Percentiles rank a stretch among this genome's conserved stretches.
These are phyloP conservation scores for Hymenopus coronatus DNA, from an alignment of 2,888 invertebrate species.

Conservation along the genomic window DNA sequence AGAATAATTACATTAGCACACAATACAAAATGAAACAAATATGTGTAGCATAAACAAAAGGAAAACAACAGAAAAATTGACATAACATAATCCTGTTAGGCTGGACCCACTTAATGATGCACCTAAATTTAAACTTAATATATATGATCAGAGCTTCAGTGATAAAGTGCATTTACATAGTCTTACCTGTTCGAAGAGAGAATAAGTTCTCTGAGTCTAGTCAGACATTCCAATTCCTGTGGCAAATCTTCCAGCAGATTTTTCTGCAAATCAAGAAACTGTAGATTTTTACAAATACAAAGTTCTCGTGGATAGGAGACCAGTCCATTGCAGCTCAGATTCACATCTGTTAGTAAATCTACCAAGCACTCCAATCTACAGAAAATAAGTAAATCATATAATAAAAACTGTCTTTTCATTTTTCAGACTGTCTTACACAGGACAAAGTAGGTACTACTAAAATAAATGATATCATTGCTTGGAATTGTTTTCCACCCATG, in stretches of 20 bases:
- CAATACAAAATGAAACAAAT: too few relatives aligned
- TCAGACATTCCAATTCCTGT: constrained; percentile 49
- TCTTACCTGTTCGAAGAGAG: constrained; percentile 77
- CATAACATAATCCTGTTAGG: too few relatives aligned
- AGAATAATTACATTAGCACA: too few relatives aligned
- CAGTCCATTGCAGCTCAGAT: constrained; percentile 70
- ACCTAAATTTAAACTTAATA: too few relatives aligned
- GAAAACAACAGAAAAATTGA: too few relatives aligned
- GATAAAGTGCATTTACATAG: neutral
- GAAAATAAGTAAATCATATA: constrained; percentile 27
- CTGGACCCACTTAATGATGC: too few relatives aligned
- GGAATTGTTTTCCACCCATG: neutral
- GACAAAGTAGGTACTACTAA: neutral
- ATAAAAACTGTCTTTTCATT: neutral
- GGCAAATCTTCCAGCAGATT: constrained; percentile 48
- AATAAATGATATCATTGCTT: neutral
- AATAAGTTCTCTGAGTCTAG: constrained; percentile 71
- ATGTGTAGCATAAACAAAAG: too few relatives aligned
- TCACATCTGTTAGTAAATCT: constrained; percentile 60
- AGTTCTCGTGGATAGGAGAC: constrained; percentile 55
- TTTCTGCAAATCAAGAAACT: constrained; percentile 47
- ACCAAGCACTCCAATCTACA: constrained; percentile 52
- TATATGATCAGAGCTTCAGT: too few relatives aligned
- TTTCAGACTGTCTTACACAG: neutral
- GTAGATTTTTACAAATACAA: constrained; percentile 52